Evolutionary conservation across 2,797 vertebrate genomes (phyloP).

Genomic region (Phyllotis vaccarum): DNA sequence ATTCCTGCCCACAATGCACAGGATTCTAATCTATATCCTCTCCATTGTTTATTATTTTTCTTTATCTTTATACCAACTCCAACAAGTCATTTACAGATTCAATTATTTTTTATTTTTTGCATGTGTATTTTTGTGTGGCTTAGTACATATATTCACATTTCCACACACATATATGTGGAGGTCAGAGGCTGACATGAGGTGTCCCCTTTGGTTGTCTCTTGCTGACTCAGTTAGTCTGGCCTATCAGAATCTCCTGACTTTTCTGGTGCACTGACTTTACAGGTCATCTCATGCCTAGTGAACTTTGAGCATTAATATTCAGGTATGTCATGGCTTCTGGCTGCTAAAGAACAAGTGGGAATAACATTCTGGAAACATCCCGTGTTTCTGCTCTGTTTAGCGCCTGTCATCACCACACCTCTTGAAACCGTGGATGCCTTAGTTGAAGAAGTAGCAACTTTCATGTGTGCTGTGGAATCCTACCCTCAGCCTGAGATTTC

Average conservation of each 20-base stretch:
- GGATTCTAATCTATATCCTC: not conserved
- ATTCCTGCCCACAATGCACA: not conserved
- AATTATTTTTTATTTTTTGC: not conserved
- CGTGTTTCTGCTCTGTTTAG: conserved; percentile 83
- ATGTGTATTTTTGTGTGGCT: not conserved
- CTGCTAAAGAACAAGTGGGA: not conserved
- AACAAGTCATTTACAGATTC: not conserved
- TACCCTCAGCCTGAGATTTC: conserved; percentile 94
- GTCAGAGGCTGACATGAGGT: not conserved
- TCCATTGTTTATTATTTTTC: not conserved
- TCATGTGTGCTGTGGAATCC: conserved; percentile 97
- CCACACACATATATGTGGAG: not conserved
- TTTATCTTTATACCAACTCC: not conserved
- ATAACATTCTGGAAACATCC: not conserved
- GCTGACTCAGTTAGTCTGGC: not conserved
- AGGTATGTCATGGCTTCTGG: not conserved
- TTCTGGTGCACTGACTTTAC: not conserved
- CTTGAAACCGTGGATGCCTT: conserved; percentile 95
- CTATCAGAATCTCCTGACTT: not conserved
- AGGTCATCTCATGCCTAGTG: not conserved
- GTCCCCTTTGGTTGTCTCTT: not conserved
- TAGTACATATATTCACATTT: not conserved
- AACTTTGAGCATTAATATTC: not conserved
- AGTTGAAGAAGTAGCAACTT: conserved; percentile 95
- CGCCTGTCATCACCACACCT: conserved; percentile 94